phyloP scores from a whole-genome alignment of 1,140 invertebrate species.

The Papilio polytes region DNA sequence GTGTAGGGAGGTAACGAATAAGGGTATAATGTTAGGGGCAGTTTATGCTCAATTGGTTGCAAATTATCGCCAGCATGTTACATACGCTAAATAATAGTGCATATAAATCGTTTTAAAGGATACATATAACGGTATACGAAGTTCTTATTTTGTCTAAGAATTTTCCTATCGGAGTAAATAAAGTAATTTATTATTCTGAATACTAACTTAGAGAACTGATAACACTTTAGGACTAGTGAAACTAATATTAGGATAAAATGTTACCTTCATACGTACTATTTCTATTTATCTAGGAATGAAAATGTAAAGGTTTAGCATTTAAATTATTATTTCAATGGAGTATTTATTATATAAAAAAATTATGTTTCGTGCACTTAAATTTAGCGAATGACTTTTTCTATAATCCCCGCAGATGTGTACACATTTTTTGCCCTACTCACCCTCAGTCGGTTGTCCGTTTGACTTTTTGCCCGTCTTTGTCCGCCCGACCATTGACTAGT shows the following conservation, averaged over 20 bases:
- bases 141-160: neutral
- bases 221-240: neutral
- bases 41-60: slow-evolving; percentile 63
- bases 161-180: neutral
- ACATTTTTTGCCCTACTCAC: slow-evolving; percentile 48
- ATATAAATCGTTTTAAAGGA: neutral
- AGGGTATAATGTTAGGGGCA: slow-evolving; percentile 51
- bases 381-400: slow-evolving; percentile 7
- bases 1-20: slow-evolving; percentile 47
- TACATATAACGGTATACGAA: neutral
- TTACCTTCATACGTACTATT: too few relatives aligned
- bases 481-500: slow-evolving; percentile 47
- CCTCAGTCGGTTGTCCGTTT: slow-evolving; percentile 35
- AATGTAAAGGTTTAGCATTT: neutral
- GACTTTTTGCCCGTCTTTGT: slow-evolving; percentile 39
- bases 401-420: slow-evolving; percentile 55
- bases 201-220: neutral
- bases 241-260: too few relatives aligned
- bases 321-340: neutral
- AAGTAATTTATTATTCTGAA: too few relatives aligned
- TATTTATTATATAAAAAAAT: neutral
- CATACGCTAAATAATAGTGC: slow-evolving; percentile 44
- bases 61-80: slow-evolving; percentile 53
- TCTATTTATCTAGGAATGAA: neutral
- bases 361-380: slow-evolving; percentile 38